Evolutionary conservation across 2,888 invertebrate genomes (phyloP), one percentile per base, ranked within the genome.

Genomic region (Agriopis marginaria): DNA sequence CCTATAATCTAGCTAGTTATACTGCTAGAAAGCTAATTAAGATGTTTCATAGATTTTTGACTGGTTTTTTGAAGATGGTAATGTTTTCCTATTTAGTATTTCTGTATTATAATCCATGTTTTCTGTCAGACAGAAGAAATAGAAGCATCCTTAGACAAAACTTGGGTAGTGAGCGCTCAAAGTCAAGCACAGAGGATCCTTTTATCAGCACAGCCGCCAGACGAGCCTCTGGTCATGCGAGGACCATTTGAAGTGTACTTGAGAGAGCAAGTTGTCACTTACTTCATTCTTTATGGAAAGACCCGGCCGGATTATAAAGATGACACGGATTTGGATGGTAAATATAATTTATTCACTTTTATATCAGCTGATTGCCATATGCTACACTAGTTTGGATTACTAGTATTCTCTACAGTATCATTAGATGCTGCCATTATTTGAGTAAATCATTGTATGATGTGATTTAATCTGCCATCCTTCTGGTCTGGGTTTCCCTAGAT

Each of bases 161-260:
- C 99, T 0, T 99, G 99, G 98, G 96, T 99, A 75, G 97, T 98
- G 0, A 98, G 97, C 85, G 97, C 97, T 0, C 98, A 98, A 87
- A 97, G 98, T 88, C 95, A 95, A 9, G 92, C 91, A 0, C 99
- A 99, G 85, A 95, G 95, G 77, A 88, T 96, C 56, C 90, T 99
- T 8, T 84, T 99, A 12, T 87, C 90, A 0, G 94, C 95, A 64
- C 97, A 90, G 83, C 96, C 77, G 68, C 85, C 77, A 70, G 91
- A 95, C 77, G 95, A 95, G 77, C 96, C 96, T 0, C 86, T 99
- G 45, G 97, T 96, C 80, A 97, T 99, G 1, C 97, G 98, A 90
- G 99, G 99, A 0, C 97, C 98, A 0, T 98, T 96, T 86, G 92
- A 95, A 75, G 95, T 98, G 7, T 98, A 98, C 96, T 86, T 99